These are phyloP conservation scores for Scolopax mira DNA, from an alignment of 2,113 vertebrate genomes.

Conservation along the genomic window DNA sequence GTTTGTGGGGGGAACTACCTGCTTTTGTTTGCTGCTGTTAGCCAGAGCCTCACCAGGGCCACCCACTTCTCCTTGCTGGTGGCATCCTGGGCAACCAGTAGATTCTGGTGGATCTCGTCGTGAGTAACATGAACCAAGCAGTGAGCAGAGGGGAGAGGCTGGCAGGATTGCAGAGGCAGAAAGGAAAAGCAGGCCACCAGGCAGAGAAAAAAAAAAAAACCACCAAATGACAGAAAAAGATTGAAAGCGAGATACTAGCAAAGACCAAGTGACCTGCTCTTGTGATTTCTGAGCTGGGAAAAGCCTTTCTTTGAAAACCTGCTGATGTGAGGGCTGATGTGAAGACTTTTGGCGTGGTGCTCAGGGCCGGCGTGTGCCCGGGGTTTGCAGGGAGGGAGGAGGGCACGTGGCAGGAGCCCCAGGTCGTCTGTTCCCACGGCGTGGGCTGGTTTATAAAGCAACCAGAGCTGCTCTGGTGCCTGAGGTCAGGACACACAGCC, in stretches of 20 bases:
- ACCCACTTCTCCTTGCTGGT: not conserved
- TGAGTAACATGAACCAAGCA: rapidly evolving
- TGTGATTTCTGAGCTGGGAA: not conserved
- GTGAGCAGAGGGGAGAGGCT: not conserved
- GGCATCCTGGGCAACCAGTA: too few relatives aligned
- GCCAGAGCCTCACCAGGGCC: not conserved
- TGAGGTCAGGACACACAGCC: not conserved
- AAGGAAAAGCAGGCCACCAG: not conserved
- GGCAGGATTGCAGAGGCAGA: not conserved
- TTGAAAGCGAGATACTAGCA: not conserved
- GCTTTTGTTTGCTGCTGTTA: not conserved
- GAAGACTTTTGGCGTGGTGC: not conserved
- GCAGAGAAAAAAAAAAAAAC: too few relatives aligned
- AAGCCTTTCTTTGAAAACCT: not conserved
- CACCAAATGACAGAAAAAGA: not conserved
- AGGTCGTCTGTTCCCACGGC: rapidly evolving
- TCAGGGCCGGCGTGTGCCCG: rapidly evolving
- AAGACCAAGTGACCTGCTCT: rapidly evolving
- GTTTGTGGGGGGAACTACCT: not conserved
- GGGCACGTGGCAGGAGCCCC: rapidly evolving
- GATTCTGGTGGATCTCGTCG: not conserved
- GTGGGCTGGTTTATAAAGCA: not conserved
- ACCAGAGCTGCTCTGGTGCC: not conserved
- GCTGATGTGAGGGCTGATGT: rapidly evolving
- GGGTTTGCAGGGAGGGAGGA: not conserved